Conservation (phyloP, 92 coral and sea anemone genomes). For the Desmophyllum pertusum region DNA sequence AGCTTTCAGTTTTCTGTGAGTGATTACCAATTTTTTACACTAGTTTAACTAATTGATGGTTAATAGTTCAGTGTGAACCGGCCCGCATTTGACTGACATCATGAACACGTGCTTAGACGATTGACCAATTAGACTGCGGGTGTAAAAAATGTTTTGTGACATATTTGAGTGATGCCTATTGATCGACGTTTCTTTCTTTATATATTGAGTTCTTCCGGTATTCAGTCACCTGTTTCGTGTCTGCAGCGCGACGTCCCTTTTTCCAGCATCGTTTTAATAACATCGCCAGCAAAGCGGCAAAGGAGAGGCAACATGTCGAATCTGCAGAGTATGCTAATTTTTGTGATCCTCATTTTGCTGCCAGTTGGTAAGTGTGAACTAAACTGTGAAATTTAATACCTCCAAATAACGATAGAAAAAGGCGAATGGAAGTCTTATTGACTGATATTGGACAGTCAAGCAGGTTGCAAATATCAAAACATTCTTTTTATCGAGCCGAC, state of each 20-base stretch:
- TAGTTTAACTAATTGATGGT: too few relatives aligned
- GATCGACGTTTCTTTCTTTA: not conserved
- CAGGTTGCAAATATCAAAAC: not conserved
- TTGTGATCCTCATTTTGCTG: not conserved
- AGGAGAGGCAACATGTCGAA: slow-evolving; percentile 1
- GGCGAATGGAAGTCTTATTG: not conserved
- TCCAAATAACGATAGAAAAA: not conserved
- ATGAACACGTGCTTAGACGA: not conserved
- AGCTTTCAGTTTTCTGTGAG: too few relatives aligned
- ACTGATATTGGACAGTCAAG: not conserved
- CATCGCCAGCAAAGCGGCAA: not conserved
- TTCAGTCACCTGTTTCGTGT: not conserved
- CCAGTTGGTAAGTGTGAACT: not conserved
- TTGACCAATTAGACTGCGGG: not conserved
- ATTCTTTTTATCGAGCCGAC: not conserved
- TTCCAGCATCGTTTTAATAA: not conserved
- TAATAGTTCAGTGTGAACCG: not conserved
- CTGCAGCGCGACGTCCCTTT: not conserved
- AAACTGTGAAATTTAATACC: not conserved
- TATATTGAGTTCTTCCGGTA: not conserved
- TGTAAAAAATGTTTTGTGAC: not conserved
- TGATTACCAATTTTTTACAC: too few relatives aligned
- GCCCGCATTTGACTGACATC: not conserved
- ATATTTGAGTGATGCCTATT: not conserved
- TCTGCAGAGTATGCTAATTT: not conserved